phyloP scores from a whole-genome alignment of 2,113 vertebrate genomes.

The Trematocara zebra region DNA sequence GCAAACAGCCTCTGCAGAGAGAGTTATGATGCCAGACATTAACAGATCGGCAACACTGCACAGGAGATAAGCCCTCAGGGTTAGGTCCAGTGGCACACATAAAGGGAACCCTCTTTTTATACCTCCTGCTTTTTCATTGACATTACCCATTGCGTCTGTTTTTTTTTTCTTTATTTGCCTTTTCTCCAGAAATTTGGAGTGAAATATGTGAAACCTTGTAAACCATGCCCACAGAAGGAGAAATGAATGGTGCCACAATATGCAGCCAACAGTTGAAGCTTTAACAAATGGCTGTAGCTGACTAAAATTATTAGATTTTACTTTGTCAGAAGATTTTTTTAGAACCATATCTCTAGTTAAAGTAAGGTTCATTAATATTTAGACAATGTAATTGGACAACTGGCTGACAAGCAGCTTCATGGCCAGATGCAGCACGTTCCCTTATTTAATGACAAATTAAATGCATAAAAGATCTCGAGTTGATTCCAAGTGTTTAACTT shows the following conservation, averaged over 20 bases:
- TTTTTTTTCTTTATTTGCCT: not conserved
- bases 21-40: slow-evolving; percentile 60
- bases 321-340: not conserved
- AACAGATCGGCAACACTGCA: slow-evolving; percentile 50
- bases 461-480: not conserved
- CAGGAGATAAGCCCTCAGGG: slow-evolving; percentile 52
- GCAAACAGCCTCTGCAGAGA: slow-evolving; percentile 39
- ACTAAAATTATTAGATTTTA: not conserved
- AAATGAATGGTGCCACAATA: not conserved
- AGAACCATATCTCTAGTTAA: not conserved
- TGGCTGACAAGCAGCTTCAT: not conserved
- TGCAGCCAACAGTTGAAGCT: not conserved
- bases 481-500: not conserved
- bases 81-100: slow-evolving; percentile 28
- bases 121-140: slow-evolving; percentile 1
- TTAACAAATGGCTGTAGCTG: not conserved
- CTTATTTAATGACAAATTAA: not conserved
- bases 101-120: slow-evolving; percentile 30
- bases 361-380: not conserved
- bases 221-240: not conserved
- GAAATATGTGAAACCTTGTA: not conserved
- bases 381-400: not conserved
- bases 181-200: not conserved
- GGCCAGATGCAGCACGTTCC: not conserved
- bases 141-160: not conserved